Percentiles rank a stretch among this genome's conserved stretches.
Conservation (phyloP, 2,113 vertebrate species). For the Amphiprion ocellaris region DNA sequence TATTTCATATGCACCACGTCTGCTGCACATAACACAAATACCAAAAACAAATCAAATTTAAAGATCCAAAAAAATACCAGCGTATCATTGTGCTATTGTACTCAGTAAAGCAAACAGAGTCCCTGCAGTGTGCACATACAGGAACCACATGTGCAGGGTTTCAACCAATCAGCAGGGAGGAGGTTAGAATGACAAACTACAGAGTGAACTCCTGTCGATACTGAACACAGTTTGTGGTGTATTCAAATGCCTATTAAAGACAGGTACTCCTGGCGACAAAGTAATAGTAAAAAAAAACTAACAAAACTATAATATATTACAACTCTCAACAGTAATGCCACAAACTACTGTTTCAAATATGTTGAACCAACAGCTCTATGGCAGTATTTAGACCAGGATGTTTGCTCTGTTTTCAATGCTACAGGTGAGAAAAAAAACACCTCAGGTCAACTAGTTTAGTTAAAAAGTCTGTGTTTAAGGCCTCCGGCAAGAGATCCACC, state of each 20-base stretch:
- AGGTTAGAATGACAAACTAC: too few species aligned
- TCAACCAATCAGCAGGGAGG: too few species aligned
- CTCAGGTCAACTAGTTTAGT: constrained; percentile 20
- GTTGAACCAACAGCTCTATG: too few species aligned
- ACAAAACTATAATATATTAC: not conserved
- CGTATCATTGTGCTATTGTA: not conserved
- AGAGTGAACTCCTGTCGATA: too few species aligned
- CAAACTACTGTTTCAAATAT: too few species aligned
- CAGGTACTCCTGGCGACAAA: not conserved
- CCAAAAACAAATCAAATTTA: not conserved
- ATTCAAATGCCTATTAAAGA: fast-evolving
- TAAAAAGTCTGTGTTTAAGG: not conserved
- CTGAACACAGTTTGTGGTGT: too few species aligned
- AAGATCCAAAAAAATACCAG: not conserved
- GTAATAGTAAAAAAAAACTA: too few species aligned
- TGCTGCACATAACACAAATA: not conserved
- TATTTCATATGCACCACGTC: not conserved
- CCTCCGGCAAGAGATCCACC: not conserved
- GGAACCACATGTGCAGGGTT: too few species aligned
- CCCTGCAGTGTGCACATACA: too few species aligned
- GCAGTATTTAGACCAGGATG: too few species aligned
- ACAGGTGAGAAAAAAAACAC: not conserved
- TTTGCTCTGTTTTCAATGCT: not conserved
- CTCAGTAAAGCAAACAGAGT: not conserved
- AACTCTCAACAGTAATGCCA: not conserved